A percentile compares a stretch with the other conserved stretches of the same genome.
phyloP scores from a whole-genome alignment of 2,113 vertebrate species.

The Onychostoma macrolepis region DNA sequence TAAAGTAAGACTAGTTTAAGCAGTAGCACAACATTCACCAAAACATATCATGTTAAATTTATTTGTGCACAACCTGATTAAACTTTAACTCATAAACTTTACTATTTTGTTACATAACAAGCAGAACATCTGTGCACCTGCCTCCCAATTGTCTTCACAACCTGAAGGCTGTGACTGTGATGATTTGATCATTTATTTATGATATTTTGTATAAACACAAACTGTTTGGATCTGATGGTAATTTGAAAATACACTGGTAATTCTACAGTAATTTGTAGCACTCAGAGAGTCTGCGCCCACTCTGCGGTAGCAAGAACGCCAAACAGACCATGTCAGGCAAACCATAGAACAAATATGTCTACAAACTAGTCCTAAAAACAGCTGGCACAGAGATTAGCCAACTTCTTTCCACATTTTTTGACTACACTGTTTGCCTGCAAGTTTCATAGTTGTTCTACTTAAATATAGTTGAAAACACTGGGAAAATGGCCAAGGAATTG shows the following conservation, averaged over 20 bases:
- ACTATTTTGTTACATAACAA: background rate
- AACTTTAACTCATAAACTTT: background rate
- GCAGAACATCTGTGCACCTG: background rate
- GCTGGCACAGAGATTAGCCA: slow-evolving; percentile 19
- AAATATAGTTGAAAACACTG: slow-evolving; percentile 42
- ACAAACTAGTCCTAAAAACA: slow-evolving; percentile 31
- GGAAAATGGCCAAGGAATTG: slow-evolving; percentile 31
- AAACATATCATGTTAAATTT: background rate
- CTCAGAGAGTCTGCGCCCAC: background rate
- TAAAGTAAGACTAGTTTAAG: background rate
- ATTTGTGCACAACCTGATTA: background rate
- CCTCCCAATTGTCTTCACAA: background rate
- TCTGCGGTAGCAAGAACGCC: background rate
- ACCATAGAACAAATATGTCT: slow-evolving; percentile 45
- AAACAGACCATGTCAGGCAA: slow-evolving; percentile 37
- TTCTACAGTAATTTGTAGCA: slow-evolving; percentile 6
- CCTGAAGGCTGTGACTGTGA: background rate
- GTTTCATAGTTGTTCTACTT: slow-evolving; percentile 34
- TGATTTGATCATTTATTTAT: background rate
- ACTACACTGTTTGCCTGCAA: slow-evolving; percentile 2
- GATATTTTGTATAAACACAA: background rate
- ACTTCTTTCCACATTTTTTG: slow-evolving; percentile 12
- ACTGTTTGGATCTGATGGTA: background rate
- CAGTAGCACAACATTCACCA: background rate
- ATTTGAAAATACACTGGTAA: slow-evolving; percentile 1